A percentile compares a stretch with the other conserved stretches of the same genome.
phyloP scores from a whole-genome alignment of 2,888 invertebrate species.

The Gastrophysa polygoni region DNA sequence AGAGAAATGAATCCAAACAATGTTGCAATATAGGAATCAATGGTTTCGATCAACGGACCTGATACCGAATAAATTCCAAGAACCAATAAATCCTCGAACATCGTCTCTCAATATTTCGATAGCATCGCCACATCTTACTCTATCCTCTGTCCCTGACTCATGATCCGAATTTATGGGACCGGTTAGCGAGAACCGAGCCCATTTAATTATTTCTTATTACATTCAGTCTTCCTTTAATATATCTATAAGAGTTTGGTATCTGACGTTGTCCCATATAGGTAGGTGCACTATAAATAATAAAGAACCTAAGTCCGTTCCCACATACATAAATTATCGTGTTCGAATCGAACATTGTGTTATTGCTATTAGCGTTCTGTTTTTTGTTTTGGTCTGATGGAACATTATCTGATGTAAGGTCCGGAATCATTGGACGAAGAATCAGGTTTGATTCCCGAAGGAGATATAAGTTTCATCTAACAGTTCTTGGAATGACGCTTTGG shows the following conservation, averaged over 20 bases:
- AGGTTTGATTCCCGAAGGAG: not conserved
- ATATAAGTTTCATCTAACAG: not conserved
- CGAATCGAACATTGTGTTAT: constrained; percentile 24
- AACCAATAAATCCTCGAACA: constrained; percentile 8
- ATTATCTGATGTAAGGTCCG: not conserved
- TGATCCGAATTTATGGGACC: constrained; percentile 39
- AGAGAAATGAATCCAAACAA: no score
- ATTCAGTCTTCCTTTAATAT: constrained; percentile 33
- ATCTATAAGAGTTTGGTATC: constrained; percentile 35
- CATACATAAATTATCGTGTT: constrained; percentile 35
- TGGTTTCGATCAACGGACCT: not conserved
- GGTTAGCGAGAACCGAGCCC: constrained; percentile 34
- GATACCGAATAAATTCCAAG: not conserved
- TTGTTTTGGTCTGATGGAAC: constrained; percentile 9
- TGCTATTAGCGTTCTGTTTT: constrained; percentile 3
- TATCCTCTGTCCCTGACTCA: constrained; percentile 11
- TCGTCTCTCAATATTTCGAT: constrained; percentile 16
- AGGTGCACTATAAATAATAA: constrained; percentile 30
- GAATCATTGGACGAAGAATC: not conserved
- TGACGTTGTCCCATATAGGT: constrained; percentile 34
- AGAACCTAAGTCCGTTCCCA: constrained; percentile 27
- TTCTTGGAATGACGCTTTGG: not conserved
- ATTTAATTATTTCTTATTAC: constrained; percentile 38
- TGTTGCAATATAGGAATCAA: not conserved
- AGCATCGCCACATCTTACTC: constrained; percentile 17